phyloP scores from a whole-genome alignment of 92 coral and sea anemone genomes.

The Actinernus sp. region DNA sequence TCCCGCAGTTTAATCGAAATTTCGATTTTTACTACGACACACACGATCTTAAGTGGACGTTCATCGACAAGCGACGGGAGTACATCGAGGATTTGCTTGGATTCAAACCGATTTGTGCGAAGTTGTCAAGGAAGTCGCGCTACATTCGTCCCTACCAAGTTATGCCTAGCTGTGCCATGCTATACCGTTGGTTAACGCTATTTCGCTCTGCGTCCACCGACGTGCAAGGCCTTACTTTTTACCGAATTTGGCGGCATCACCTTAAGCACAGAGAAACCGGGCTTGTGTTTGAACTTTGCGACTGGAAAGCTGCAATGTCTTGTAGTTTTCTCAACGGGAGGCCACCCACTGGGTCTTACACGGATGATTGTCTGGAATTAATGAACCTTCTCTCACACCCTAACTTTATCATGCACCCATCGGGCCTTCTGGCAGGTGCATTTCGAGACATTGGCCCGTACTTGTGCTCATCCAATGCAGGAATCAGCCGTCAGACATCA shows the following conservation, averaged over 20 bases:
- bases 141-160: conserved; percentile 94
- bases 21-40: conserved; percentile 94
- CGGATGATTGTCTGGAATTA: conserved; percentile 83
- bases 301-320: conserved; percentile 99
- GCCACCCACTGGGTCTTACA: conserved; percentile 70
- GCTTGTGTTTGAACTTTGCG: conserved; percentile 85
- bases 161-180: conserved; percentile 88
- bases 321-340: conserved; percentile 86
- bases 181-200: conserved; percentile 90
- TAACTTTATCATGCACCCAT: conserved; percentile 90
- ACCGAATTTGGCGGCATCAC: conserved; percentile 94
- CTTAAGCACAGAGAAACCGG: conserved; percentile 85
- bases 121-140: conserved; percentile 70
- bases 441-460: conserved; percentile 24
- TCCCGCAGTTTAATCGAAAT: conserved; percentile 79
- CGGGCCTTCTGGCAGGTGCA: conserved; percentile 60
- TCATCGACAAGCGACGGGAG: conserved; percentile 91
- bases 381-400: conserved; percentile 89
- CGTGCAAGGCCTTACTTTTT: conserved; percentile 90
- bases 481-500: conserved; percentile 68
- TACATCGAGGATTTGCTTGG: conserved; percentile 86
- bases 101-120: conserved; percentile 59
- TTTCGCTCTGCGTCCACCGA: conserved; percentile 77
- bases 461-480: conserved; percentile 39
- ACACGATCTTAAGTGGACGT: conserved; percentile 89